These are phyloP conservation scores for Hyperoplus immaculatus DNA, from an alignment of 2,797 vertebrate species.

Conservation along the genomic window DNA sequence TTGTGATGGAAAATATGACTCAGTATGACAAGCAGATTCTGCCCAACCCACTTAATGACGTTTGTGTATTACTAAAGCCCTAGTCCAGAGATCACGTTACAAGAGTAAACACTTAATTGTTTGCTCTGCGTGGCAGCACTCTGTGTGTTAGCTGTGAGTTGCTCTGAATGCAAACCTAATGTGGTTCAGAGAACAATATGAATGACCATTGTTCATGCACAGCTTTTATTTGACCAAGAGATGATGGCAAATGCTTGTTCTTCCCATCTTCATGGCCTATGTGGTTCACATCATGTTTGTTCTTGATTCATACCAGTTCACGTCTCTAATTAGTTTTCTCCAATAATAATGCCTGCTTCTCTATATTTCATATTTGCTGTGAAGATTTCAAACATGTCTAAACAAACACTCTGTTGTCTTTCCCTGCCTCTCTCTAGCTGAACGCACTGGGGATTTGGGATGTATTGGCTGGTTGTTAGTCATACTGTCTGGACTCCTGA, in stretches of 20 bases:
- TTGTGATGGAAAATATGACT: background rate
- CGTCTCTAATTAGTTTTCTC: background rate
- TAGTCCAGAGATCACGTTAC: constrained; percentile 10
- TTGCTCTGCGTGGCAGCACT: constrained; percentile 9
- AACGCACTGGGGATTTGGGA: constrained; percentile 80
- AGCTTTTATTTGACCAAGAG: background rate
- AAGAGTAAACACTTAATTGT: constrained; percentile 39
- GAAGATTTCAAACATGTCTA: background rate
- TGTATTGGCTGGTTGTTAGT: constrained; percentile 88
- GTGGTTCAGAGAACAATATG: background rate
- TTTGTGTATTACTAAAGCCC: background rate
- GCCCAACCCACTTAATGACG: constrained; percentile 6
- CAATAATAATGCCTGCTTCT: background rate
- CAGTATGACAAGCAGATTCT: background rate
- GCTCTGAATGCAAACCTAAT: background rate
- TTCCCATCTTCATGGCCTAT: background rate
- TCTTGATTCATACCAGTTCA: background rate
- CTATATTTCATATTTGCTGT: background rate
- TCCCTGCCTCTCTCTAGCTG: constrained; percentile 55
- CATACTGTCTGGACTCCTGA: constrained; percentile 84
- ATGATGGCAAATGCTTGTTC: too few relatives aligned
- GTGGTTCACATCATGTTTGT: background rate
- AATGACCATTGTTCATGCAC: background rate
- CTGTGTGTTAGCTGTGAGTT: background rate
- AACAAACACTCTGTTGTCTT: constrained; percentile 1